These are phyloP conservation scores for Heterodera schachtii DNA, from an alignment of 1,140 invertebrate species.

Conservation along the genomic window DNA sequence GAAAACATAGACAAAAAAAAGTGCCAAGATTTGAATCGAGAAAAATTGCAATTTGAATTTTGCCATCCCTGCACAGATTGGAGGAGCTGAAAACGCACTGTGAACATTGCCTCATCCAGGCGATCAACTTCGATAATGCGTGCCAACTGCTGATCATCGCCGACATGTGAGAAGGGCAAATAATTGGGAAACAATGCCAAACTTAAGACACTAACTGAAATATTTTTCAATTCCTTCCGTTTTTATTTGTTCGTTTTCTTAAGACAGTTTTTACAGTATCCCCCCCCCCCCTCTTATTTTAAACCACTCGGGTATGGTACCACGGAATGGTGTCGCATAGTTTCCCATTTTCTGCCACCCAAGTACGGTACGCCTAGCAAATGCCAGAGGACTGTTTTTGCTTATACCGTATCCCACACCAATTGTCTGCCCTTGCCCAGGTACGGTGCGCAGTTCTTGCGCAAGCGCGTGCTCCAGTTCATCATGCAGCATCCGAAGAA, in stretches of 20 bases:
- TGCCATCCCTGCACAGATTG: constrained; percentile 35
- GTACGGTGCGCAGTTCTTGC: constrained; percentile 46
- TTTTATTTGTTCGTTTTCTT: too few species aligned
- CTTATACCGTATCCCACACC: not conserved
- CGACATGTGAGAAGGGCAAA: constrained; percentile 46
- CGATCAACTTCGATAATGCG: constrained; percentile 55
- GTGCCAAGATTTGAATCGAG: not conserved
- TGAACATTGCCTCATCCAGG: constrained; percentile 56
- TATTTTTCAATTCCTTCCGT: too few species aligned
- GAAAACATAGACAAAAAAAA: not conserved
- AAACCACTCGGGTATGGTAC: too few species aligned
- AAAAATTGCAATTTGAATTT: constrained; percentile 24
- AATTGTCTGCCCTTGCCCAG: not conserved
- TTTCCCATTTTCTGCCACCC: too few species aligned
- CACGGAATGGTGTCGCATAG: too few species aligned
- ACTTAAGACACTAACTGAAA: too few species aligned
- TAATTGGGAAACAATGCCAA: too few species aligned
- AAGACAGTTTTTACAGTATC: too few species aligned
- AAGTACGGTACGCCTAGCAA: too few species aligned
- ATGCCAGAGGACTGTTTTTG: too few species aligned
- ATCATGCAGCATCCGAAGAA: constrained; percentile 51
- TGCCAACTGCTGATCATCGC: constrained; percentile 61
- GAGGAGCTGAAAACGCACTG: constrained; percentile 60
- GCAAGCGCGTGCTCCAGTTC: constrained; percentile 57
- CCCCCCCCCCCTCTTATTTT: not conserved